Base-by-base conservation (phyloP, 2,113 vertebrate species). In the Indri indri region DNA sequence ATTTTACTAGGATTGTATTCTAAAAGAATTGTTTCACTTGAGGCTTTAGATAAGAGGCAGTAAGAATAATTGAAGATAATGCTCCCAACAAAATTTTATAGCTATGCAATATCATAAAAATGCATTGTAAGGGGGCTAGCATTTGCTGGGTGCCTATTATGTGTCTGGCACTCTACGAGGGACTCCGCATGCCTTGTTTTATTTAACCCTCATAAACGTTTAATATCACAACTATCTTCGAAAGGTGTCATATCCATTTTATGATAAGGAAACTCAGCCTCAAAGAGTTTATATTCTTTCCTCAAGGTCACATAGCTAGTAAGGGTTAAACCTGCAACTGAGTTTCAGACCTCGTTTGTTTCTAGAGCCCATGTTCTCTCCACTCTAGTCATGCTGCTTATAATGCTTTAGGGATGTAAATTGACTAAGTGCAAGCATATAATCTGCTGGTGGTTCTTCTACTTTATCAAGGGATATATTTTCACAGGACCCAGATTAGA, bases 191-290 rank as follows among this genome's bases (percentile, higher is more conserved):
- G 30, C 30, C 27, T 94, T n/a, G 52, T 84, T 97, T 95, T 95
- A 92, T 96, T 96, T 81, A 76, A 88, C 27, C 25, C 22, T 90
- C 23, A 88, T 94, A 95, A 94, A 89, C 23, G 45, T 95, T 85
- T 92, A 57, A 86, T 93, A 40, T 73, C 77, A 54, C 6, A 52
- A 17, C 40, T 94, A 34, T 47, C 27, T 37, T 79, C 94, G 88
- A 81, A 91, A 74, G 63, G 23, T 79, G 23, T 85, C 42, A 11
- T 66, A 42, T 50, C 17, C 45, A 79, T 94, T 94, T 91, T 73
- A 86, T 63, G 14, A 54, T 76, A 89, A 96, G 68, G 90, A 88
- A 84, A 82, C 18, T 68, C 47, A 66, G 34, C 57, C 59, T 85
- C 59, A 40, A 30, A 74, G 77, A 93, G 52, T 47, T 63, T 23